phyloP scores from a whole-genome alignment of 53 echinoderm and acorn worm genomes.

The Astropecten irregularis region DNA sequence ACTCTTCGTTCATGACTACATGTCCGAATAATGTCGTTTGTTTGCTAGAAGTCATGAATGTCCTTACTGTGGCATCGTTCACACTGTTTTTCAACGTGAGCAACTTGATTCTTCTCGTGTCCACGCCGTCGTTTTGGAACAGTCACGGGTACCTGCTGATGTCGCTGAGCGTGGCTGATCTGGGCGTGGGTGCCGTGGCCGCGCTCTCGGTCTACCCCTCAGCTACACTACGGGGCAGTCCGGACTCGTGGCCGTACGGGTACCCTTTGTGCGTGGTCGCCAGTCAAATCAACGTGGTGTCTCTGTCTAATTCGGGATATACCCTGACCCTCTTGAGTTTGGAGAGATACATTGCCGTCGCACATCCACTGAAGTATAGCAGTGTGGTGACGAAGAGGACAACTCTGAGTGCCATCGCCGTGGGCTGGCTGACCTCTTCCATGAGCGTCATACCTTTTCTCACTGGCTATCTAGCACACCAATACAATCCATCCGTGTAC shows the following conservation, averaged over 20 bases:
- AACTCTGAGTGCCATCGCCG: background rate
- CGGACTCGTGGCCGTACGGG: constrained; percentile 41
- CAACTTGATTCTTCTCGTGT: background rate
- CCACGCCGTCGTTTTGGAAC: constrained; percentile 26
- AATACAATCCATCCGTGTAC: background rate
- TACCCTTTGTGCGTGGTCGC: constrained; percentile 12
- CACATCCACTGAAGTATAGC: constrained; percentile 16
- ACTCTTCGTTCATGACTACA: background rate
- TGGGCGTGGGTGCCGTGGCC: background rate
- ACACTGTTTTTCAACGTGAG: background rate
- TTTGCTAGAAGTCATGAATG: constrained; percentile 8
- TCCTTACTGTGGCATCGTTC: background rate
- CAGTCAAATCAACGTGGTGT: background rate
- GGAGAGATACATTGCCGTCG: constrained; percentile 42
- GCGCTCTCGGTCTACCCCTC: constrained; percentile 43
- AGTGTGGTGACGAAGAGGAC: constrained; percentile 4
- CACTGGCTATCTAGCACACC: background rate
- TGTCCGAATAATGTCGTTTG: constrained; percentile 31
- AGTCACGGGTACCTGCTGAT: constrained; percentile 33
- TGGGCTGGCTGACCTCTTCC: background rate
- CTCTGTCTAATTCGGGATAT: background rate
- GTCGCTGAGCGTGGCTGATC: constrained; percentile 19
- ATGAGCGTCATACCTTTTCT: background rate
- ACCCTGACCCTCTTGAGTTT: constrained; percentile 11
- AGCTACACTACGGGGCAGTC: background rate